Base-by-base conservation (phyloP, 2,888 invertebrate species). In the Sinhomidia bicolor region DNA sequence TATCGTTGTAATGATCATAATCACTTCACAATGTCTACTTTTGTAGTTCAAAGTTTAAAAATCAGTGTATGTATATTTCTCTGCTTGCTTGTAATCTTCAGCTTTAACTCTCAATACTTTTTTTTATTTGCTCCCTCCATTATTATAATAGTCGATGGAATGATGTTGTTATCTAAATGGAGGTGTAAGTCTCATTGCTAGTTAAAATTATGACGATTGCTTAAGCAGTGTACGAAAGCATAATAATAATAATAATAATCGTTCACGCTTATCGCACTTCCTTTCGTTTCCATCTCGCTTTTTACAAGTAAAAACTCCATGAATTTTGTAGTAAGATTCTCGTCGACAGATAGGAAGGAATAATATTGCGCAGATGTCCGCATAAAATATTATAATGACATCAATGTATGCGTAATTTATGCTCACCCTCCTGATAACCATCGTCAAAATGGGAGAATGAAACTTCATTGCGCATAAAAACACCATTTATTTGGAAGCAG, bases 311-410 rank as follows among this genome's bases (percentile, higher is more conserved):
- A 10, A 54, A 54, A 6, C 17, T 54, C 17, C 5, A 32, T 26
- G 1, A n/a, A 17, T 17, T 17, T 12, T 12, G 17, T 54, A 17
- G 51, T 17, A 54, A 54, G 51, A 54, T 54, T 17, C 17, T 54
- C 12, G 7, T 60, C 9, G 6, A 26, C 26, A 41, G 68, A 36
- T 41, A 36, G 5, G n/a, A 26, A 26, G 2, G 41, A 36, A 68
- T 20, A 9, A 14, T 54, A 51, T 76, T 76, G 76, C 76, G 76
- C 76, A 76, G 51, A 76, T 51, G 26, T 3, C 23, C 26, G 47
- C 1, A 76, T 76, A 76, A 76, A 76, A 29, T 51, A 76, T 76
- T 76, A 10, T 26, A 47, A 76, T 76, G 44, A 44, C 12, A 1
- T 7, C 51, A 54, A 54, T 12, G 7, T 2, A 54, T 54, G 51